Evolutionary conservation across 2,797 vertebrate genomes (phyloP), one percentile per base, ranked within the genome.

Genomic region (Etheostoma perlongum): DNA sequence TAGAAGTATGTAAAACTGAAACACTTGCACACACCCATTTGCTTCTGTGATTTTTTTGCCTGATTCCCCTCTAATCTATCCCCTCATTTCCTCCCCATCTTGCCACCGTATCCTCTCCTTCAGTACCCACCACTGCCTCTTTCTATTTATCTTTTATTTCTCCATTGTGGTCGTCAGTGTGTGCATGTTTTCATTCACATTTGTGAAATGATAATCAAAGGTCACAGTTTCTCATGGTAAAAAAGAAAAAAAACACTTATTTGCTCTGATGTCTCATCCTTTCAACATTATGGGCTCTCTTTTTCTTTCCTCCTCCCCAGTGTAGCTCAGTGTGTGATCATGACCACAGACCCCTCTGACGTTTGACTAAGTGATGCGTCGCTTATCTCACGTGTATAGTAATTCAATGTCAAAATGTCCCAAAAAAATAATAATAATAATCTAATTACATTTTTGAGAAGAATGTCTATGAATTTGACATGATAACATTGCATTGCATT

Each of bases 181-280:
- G 25, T 11, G 16, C 21, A 25, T 36, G 16, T 52, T 57, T 53
- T 69, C 27, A 33, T 53, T 25, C 54, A 0, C 6, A 13, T 19
- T 46, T 21, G 11, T 40, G 48, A 19, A n/a, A 6, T 4, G 42
- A 6, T 48, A n/a, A 42, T 18, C 47, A 40, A 4, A 1, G 9
- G 5, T 47, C 62, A 14, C 21, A 12, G 19, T 62, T 61, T 74
- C 16, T 74, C 47, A 36, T 4, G 6, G 4, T 15, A 1, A 21
- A n/a, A 40, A 40, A 40, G 10, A 11, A 36, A 40, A 40, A 36
- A 40, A 9, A 11, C 23, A 8, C 14, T 57, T 23, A 1, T 48
- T n/a, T 58, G 33, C 6, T 67, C 51, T 48, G 12, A 36, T 42
- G 53, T 67, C 48, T 72, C 67, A 59, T 27, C 40, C n/a, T 51